Conservation (phyloP, 2,113 vertebrate species). For the Antechinus stuartii region DNA sequence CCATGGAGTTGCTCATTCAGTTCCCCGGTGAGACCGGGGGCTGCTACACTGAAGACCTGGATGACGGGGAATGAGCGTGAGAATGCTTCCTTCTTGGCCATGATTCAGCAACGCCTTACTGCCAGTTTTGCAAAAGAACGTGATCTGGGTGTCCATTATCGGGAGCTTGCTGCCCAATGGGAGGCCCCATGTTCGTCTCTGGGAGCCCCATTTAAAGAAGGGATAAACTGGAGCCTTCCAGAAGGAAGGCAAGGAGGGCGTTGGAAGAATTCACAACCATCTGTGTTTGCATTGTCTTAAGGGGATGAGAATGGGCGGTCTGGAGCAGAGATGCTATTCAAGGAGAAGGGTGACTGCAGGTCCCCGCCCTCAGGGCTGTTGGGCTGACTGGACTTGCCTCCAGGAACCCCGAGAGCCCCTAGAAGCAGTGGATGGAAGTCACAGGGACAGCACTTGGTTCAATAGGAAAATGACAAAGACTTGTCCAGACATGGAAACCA, state of each 20-base stretch:
- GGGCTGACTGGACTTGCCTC: not conserved
- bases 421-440: not conserved
- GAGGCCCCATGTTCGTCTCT: not conserved
- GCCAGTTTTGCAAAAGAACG: not conserved
- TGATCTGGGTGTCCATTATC: not conserved
- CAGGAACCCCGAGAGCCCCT: not conserved
- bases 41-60: no score
- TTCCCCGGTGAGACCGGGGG: not conserved
- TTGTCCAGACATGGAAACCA: not conserved
- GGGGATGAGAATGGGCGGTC: not conserved
- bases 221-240: not conserved
- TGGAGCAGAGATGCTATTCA: not conserved
- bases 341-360: not conserved
- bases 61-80: not conserved
- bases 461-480: not conserved
- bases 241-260: not conserved
- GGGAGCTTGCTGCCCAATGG: not conserved
- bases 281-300: not conserved
- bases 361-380: fast-evolving
- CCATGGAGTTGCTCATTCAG: not conserved
- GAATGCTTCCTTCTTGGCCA: not conserved
- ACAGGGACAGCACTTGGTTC: not conserved
- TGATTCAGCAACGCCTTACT: not conserved
- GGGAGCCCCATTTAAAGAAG: not conserved
- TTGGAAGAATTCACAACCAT: not conserved